Evolutionary conservation across 2,113 vertebrate species (phyloP).

Genomic region (Melanostigma gelatinosum): DNA sequence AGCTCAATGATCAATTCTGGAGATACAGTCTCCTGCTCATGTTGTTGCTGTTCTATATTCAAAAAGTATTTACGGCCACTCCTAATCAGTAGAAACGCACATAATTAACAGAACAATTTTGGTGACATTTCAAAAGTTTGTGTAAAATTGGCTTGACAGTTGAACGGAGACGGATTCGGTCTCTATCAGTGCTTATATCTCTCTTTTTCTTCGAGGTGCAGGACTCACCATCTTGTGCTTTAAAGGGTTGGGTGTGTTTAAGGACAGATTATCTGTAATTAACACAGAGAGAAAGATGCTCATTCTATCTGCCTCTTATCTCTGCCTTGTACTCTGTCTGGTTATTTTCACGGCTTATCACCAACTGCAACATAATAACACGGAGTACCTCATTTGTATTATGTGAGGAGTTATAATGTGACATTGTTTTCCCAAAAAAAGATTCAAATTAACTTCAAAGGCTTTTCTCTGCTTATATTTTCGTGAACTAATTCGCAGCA

Average conservation of each 20-base stretch:
- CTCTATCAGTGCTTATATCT: constrained; percentile 33
- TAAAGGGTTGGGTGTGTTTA: constrained; percentile 57
- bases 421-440: constrained; percentile 12
- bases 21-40: constrained; percentile 1
- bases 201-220: constrained; percentile 48
- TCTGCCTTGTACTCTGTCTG: constrained; percentile 54
- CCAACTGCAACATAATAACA: constrained; percentile 44
- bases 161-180: constrained; percentile 19
- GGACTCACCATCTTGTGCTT: constrained; percentile 53
- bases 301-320: constrained; percentile 58
- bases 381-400: constrained; percentile 39
- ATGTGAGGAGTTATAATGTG: constrained; percentile 23
- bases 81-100: constrained; percentile 14
- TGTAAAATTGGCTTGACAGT: constrained; percentile 30
- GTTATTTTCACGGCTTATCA: constrained; percentile 60
- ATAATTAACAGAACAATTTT: constrained; percentile 48
- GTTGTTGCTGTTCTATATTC: neutral
- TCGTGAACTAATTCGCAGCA: neutral
- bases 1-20: neutral
- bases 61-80: neutral
- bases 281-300: constrained; percentile 64
- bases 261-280: constrained; percentile 71
- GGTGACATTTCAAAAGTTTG: constrained; percentile 45
- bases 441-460: constrained; percentile 30
- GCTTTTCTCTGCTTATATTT: constrained; percentile 13